These are phyloP conservation scores for Ceyx melanurus DNA, from an alignment of 2,113 vertebrate genomes.

Conservation along the genomic window DNA sequence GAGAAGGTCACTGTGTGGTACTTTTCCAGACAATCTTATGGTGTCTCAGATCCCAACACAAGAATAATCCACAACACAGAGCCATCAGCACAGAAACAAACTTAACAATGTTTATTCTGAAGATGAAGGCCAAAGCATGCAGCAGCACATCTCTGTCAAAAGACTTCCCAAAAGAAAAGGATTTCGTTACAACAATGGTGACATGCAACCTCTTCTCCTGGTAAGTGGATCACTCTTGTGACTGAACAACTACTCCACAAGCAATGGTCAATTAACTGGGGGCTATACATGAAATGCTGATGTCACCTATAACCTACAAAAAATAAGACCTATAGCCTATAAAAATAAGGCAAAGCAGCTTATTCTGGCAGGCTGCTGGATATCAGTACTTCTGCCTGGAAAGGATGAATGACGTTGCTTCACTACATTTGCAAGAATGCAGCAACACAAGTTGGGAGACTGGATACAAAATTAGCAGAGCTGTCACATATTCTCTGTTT, in stretches of 20 bases:
- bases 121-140: background rate
- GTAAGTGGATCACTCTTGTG: accelerated
- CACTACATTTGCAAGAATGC: background rate
- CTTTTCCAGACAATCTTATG: background rate
- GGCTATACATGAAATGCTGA: background rate
- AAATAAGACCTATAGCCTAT: background rate
- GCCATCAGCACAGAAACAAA: background rate
- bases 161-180: background rate
- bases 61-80: background rate
- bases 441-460: background rate
- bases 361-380: background rate
- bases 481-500: background rate
- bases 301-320: background rate
- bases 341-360: background rate
- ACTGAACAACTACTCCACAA: background rate
- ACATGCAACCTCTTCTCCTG: background rate
- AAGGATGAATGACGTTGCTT: background rate
- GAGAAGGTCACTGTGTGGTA: background rate
- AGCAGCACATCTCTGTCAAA: background rate
- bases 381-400: background rate
- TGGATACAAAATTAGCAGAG: background rate
- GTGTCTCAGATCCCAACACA: background rate
- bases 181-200: background rate
- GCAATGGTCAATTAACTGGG: background rate
- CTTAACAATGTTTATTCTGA: background rate